Conservation (phyloP, 2,888 invertebrate species). For the Noctua pronuba region DNA sequence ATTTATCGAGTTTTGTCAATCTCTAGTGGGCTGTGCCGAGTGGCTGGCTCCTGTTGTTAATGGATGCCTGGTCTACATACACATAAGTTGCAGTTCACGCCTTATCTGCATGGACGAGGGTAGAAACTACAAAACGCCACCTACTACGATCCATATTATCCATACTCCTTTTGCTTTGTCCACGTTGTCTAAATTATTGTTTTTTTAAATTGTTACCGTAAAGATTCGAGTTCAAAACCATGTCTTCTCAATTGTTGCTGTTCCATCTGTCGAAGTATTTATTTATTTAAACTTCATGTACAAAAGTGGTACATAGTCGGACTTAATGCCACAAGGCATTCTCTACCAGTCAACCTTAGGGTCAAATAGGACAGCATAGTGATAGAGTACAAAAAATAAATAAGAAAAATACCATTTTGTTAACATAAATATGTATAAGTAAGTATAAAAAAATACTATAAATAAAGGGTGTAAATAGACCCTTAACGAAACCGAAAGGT, state of each 20-base stretch:
- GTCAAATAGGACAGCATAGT: too few species aligned
- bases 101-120: neutral
- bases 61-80: neutral
- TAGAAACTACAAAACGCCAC: neutral
- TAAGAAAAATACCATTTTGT: too few species aligned
- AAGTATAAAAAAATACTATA: too few species aligned
- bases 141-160: neutral
- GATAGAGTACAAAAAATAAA: too few species aligned
- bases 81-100: neutral
- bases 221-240: neutral
- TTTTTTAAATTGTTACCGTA: neutral
- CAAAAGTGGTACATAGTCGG: too few species aligned
- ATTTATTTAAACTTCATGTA: too few species aligned
- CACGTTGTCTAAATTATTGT: neutral
- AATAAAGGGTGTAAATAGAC: too few species aligned
- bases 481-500: too few species aligned
- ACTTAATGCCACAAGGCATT: too few species aligned
- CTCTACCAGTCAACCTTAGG: too few species aligned
- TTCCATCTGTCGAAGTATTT: neutral
- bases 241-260: neutral
- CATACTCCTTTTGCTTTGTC: neutral
- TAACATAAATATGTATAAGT: too few species aligned
- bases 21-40: neutral
- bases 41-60: neutral
- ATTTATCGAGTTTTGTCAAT: neutral